Evolutionary conservation across 1,140 invertebrate species (phyloP), one percentile per base, ranked within the genome.

Genomic region (Lepidurus apus): DNA sequence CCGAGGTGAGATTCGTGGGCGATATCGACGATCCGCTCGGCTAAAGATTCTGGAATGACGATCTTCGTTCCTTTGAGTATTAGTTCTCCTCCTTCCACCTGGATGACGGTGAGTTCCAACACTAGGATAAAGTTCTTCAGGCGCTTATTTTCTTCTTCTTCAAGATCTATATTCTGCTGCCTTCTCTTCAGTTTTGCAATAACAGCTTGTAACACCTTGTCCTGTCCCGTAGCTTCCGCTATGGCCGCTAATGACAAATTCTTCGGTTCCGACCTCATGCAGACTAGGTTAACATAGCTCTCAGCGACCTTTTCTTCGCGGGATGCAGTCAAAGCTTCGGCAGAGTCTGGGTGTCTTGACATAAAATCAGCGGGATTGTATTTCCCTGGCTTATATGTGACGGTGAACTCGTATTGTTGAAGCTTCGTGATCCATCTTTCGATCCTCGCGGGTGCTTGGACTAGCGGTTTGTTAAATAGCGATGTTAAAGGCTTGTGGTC

Each of bases 371-470:
- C 76, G 11, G 76, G 43, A 43, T 77, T 77, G 43, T n/a, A 47
- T 65, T 45, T 47, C 26, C 80, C 81, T 75, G 84, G 79, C 24
- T 82, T 80, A 78, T 85, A 88, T 26, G 76, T 53, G 6, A 87
- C 80, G 43, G 82, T 80, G 43, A 87, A 82, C 80, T 87, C 82
- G 83, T 86, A 88, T 79, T 81, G 73, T 74, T 85, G 84, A 24
- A 87, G 75, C 74, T 82, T 80, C 3, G 88, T 76, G 17, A 86
- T 65, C 84, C 87, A 86, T 21, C 84, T 77, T 81, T 87, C 83
- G 43, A 88, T 80, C 75, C 87, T 78, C 10, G 82, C 79, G 3
- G 85, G 83, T 34, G 84, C 83, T 42, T 83, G 81, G 74, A 82
- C 24, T 34, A 87, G 80, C 13, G 82, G 82, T 80, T 86, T 87